Evolutionary conservation across 1,140 invertebrate species (phyloP).

Genomic region (Leptinotarsa defecta): DNA sequence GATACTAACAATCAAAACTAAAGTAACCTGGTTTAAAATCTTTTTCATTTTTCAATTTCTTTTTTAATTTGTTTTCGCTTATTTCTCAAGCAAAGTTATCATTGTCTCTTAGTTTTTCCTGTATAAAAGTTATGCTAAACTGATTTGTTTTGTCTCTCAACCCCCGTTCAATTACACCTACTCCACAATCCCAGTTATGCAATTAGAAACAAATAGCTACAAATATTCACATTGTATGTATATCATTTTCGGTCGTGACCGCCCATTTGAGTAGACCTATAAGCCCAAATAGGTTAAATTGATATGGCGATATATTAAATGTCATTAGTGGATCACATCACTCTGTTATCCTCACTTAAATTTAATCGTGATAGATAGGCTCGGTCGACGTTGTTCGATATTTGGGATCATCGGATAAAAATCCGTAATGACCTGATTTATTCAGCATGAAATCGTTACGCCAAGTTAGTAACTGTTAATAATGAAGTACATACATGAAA

Average conservation of each 20-base stretch:
- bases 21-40: no score
- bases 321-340: background rate
- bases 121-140: no score
- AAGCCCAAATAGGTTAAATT: background rate
- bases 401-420: background rate
- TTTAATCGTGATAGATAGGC: background rate
- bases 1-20: no score
- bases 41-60: no score
- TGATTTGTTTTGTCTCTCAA: no score
- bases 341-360: conserved; percentile 2
- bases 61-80: no score
- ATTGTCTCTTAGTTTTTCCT: no score
- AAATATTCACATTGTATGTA: background rate
- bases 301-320: conserved; percentile 6
- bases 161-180: no score
- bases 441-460: background rate
- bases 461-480: background rate
- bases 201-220: background rate
- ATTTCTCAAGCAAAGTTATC: no score
- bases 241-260: background rate
- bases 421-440: background rate
- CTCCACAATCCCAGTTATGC: background rate
- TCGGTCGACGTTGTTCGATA: background rate
- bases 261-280: background rate
- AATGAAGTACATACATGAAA: background rate